A percentile compares a stretch with the other conserved stretches of the same genome.
Conservation (phyloP, 1,140 invertebrate species). For the Hycleus phaleratus region DNA sequence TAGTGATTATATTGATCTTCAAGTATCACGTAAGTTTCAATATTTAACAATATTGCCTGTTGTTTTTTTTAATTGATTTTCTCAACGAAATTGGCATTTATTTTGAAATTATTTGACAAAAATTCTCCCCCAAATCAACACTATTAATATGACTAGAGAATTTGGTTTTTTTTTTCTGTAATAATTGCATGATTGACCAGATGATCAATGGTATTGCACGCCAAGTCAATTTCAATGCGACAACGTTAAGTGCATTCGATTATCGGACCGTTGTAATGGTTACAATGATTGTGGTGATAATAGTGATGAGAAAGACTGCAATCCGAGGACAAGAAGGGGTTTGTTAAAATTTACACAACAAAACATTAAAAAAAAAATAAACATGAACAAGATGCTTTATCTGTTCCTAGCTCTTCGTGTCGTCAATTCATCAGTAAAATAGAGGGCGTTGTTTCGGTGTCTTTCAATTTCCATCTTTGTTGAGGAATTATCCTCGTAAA, state of each 20-base stretch:
- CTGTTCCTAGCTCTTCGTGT: slow-evolving; percentile 16
- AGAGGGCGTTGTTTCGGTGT: slow-evolving; percentile 12
- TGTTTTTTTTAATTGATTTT: not conserved
- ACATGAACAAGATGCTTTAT: slow-evolving; percentile 2
- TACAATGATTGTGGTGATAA: slow-evolving; percentile 60
- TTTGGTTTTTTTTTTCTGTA: slow-evolving; percentile 8
- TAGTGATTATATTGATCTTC: slow-evolving; percentile 58
- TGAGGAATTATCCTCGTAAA: too few relatives aligned
- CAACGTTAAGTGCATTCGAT: slow-evolving; percentile 53
- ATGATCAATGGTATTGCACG: slow-evolving; percentile 35
- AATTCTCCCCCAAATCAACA: not conserved
- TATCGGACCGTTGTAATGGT: slow-evolving; percentile 58
- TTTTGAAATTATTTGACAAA: not conserved
- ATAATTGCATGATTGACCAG: slow-evolving; percentile 29
- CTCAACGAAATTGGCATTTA: not conserved
- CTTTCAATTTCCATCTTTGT: not conserved
- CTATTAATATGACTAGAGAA: not conserved
- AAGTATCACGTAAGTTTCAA: slow-evolving; percentile 58
- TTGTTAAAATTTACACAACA: slow-evolving; percentile 21
- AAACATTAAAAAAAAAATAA: too few relatives aligned
- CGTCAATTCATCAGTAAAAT: slow-evolving; percentile 6
- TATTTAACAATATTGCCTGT: not conserved
- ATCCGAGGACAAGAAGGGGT: slow-evolving; percentile 35
- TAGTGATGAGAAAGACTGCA: slow-evolving; percentile 64
- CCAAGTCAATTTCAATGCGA: slow-evolving; percentile 52